Evolutionary conservation across 92 coral and sea anemone species (phyloP), one percentile per base, ranked within the genome.

Genomic region (Siderastrea siderea): DNA sequence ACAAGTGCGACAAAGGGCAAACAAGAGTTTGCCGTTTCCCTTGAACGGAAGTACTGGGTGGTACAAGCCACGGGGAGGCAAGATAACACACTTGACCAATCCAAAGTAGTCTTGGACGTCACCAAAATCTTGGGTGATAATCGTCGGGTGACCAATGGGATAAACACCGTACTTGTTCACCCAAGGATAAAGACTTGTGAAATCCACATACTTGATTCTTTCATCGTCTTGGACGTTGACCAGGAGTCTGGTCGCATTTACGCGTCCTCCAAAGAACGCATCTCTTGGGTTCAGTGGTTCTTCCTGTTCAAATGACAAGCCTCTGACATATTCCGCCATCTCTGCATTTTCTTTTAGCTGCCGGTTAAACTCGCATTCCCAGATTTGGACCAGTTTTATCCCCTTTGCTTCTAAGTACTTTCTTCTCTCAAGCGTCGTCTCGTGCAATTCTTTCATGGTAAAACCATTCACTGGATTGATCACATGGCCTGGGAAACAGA

Each of bases 21-120:
- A 93, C 84, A 80, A 79, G 46, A 90, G 80, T 48, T 87, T 90
- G 15, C 63, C 87, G 58, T 87, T 48, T 53, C 47, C 38, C 6
- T 52, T 44, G 55, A 71, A 76, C 17, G 96, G 96, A 1, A 93
- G 78, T 9, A 93, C 88, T 14, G 96, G 96, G 50, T 91, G 94
- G 57, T 60, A 91, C 52, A 91, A 74, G 53, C 84, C 82, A 4
- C 89, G 86, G 1, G 94, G 94, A 0, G 94, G 93, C 12, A 91
- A 72, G 73, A 94, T 89, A 0, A 83, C 76, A 69, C 92, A 88
- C 61, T 94, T 91, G 44, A 88, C 76, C 52, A 91, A 48, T 0
- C 94, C 96, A 63, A 87, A 91, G 64, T 82, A 91, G 43, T 12
- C 47, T 69, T 13, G 9, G 81, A 88, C 1, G 70, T 59, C 11